Evolutionary conservation across 2,888 invertebrate genomes (phyloP).

Genomic region (Xestia sexstrigata): DNA sequence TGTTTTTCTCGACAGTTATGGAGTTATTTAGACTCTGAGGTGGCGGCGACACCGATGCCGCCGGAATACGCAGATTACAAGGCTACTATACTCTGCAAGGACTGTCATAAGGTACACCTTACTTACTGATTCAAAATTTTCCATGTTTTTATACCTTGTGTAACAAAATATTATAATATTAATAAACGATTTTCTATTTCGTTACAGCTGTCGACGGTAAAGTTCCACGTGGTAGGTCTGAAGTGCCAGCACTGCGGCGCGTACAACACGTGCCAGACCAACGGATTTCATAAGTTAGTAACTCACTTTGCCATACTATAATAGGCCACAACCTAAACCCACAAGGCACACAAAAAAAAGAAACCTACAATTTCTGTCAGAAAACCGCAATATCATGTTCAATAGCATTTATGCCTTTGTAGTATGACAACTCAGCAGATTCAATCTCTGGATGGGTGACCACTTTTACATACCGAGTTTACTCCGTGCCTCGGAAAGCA

Average conservation of each 20-base stretch:
- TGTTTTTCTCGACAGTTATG: constrained; percentile 90
- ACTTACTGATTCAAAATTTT: neutral
- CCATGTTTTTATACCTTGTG: neutral
- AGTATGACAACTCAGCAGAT: neutral
- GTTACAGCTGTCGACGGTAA: constrained; percentile 94
- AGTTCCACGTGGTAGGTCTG: constrained; percentile 96
- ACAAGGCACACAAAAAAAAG: neutral
- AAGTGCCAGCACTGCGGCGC: constrained; percentile 97
- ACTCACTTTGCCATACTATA: neutral
- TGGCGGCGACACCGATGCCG: constrained; percentile 96
- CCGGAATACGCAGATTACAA: constrained; percentile 95
- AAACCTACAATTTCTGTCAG: neutral
- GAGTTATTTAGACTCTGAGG: constrained; percentile 95
- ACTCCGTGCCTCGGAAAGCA: too few relatives aligned
- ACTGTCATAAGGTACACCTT: constrained; percentile 95
- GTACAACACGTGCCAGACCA: constrained; percentile 96
- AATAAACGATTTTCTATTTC: neutral
- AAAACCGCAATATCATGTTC: neutral
- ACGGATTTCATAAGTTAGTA: constrained; percentile 91
- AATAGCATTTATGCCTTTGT: neutral
- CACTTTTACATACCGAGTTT: too few relatives aligned
- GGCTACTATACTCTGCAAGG: constrained; percentile 96
- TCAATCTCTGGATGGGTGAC: too few relatives aligned
- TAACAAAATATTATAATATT: neutral
- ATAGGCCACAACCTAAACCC: neutral